Conservation (phyloP, 2,113 vertebrate genomes). For the Terrapene triunguis region DNA sequence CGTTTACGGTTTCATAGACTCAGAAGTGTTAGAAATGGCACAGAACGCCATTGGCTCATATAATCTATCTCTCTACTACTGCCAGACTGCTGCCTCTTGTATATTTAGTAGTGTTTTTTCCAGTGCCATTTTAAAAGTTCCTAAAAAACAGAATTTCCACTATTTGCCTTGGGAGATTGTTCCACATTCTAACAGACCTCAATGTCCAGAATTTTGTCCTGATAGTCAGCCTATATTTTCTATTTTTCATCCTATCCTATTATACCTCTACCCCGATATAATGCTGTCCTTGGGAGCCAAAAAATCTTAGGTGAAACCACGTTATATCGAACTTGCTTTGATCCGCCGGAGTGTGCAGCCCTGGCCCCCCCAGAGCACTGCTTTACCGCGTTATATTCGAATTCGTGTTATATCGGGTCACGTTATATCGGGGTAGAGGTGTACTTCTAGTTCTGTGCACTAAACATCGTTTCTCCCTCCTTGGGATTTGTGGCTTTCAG, state of each 20-base stretch:
- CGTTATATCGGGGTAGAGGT: no score
- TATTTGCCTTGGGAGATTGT: background rate
- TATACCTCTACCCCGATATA: background rate
- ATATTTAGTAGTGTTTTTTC: background rate
- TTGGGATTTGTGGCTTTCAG: background rate
- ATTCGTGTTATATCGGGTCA: no score
- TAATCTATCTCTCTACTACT: background rate
- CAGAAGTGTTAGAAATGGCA: background rate
- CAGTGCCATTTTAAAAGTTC: background rate
- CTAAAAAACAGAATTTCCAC: background rate
- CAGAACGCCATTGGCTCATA: background rate
- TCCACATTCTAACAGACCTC: background rate
- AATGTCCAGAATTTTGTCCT: background rate
- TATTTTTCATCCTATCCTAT: background rate
- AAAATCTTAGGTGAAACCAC: no score
- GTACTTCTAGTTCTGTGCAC: background rate
- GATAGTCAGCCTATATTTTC: background rate
- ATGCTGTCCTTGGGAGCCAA: no score
- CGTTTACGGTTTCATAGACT: background rate
- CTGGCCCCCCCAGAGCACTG: no score
- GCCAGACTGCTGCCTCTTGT: background rate
- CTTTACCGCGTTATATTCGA: no score
- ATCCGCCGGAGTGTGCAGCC: no score
- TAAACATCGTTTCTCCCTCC: background rate
- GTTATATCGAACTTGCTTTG: no score